Evolutionary conservation across 2,888 invertebrate genomes (phyloP).

Genomic region (Deilephila elpenor): DNA sequence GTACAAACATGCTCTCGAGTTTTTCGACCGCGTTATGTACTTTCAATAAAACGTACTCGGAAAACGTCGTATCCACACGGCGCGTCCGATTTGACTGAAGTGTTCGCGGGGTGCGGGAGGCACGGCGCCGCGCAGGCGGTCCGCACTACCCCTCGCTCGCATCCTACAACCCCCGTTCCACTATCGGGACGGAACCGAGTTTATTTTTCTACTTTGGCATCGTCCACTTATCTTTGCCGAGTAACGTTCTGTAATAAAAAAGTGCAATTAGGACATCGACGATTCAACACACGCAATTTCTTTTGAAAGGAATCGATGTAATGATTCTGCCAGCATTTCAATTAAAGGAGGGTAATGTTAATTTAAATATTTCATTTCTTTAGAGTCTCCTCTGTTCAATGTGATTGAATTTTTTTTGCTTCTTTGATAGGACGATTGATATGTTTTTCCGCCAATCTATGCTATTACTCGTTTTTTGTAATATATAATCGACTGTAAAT

Average conservation of each 20-base stretch:
- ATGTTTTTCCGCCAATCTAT: neutral
- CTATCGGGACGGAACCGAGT: slow-evolving; percentile 51
- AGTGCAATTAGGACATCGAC: slow-evolving; percentile 50
- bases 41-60: neutral
- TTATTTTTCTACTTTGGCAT: slow-evolving; percentile 67
- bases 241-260: slow-evolving; percentile 52
- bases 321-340: neutral
- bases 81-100: slow-evolving; percentile 57
- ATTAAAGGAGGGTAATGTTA: neutral
- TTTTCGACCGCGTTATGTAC: slow-evolving; percentile 6
- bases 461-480: no score
- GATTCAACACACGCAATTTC: neutral
- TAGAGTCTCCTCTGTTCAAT: neutral
- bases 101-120: slow-evolving; percentile 43
- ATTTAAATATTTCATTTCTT: slow-evolving; percentile 1
- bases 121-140: slow-evolving; percentile 65
- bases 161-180: slow-evolving; percentile 38
- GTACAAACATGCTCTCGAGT: slow-evolving; percentile 10
- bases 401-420: neutral
- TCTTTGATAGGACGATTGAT: neutral
- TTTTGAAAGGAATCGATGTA: neutral
- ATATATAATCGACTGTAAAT: no score
- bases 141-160: slow-evolving; percentile 27
- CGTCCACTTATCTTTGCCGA: slow-evolving; percentile 60
- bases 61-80: slow-evolving; percentile 50